Conservation (phyloP, 2,888 invertebrate genomes). For the Cryptus viduatorius region DNA sequence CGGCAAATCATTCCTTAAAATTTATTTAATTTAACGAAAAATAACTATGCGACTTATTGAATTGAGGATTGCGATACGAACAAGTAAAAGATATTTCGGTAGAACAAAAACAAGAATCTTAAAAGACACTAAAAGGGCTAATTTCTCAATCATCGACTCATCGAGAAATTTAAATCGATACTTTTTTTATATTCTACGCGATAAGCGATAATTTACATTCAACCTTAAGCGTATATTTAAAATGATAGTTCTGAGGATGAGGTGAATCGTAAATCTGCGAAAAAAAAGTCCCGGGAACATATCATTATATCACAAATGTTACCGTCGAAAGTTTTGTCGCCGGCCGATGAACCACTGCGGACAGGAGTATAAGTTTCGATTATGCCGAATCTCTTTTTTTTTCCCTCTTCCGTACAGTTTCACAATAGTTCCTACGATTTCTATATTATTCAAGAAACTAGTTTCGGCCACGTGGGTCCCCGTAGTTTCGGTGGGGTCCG, state of each 20-base stretch:
- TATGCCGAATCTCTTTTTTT: slow-evolving; percentile 2
- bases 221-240: background rate
- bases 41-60: too few relatives aligned
- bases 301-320: background rate
- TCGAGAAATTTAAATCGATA: background rate
- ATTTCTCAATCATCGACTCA: background rate
- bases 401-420: background rate
- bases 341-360: background rate
- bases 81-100: background rate
- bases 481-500: background rate
- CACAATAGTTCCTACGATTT: background rate
- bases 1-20: too few relatives aligned
- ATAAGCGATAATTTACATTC: background rate
- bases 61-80: too few relatives aligned
- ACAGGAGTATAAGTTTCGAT: too few relatives aligned
- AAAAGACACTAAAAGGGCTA: background rate
- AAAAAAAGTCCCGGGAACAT: background rate
- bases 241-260: background rate
- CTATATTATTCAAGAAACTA: slow-evolving; percentile 32
- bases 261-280: background rate
- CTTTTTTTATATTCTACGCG: too few relatives aligned
- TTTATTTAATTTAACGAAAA: too few relatives aligned
- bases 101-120: background rate
- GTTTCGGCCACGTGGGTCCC: background rate
- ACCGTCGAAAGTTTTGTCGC: slow-evolving; percentile 17